Base-by-base conservation (phyloP, 1,140 invertebrate species). In the Drosophila ficusphila region DNA sequence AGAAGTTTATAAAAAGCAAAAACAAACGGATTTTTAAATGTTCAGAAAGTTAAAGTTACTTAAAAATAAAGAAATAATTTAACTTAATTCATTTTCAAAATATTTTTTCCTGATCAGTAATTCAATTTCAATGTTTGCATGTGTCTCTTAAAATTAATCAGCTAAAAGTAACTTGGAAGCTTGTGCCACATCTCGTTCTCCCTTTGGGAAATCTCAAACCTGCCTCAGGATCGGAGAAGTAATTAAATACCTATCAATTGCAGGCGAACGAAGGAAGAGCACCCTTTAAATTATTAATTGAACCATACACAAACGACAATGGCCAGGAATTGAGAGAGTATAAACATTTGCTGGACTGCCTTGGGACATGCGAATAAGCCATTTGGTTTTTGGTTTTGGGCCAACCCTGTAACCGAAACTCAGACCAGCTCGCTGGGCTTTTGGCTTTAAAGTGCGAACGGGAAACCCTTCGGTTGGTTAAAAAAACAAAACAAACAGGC, bases 291-390 rank as follows among this genome's bases (percentile, higher is more conserved):
- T 67, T 67, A 65, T 65, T 67, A 67, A 67, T 67, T 41, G 31
- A 65, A 46, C 25, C 29, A 65, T 29, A 33, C n/a, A 31, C 3
- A 65, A 67, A 41, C 27, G 62, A 67, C 62, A 65, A 25, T 42
- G 29, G 23, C 44, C 60, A 33, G 36, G 12, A 12, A 39, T 19
- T 6, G 46, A 2, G 27, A 68, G 65, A 19, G 76, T 76, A 76
- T 75, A 49, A 67, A 41, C 27, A 49, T 42, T 42, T 41, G 51
- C 36, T 41, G 8, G 33, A 88, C 53, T 62, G 57, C 41, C 72
- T 60, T 67, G 53, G 74, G 58, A 57, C 81, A 85, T 85, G 81
- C 81, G 52, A 85, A 81, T 39, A 52, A 58, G 72, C 73, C 75
- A 85, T 85, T 85, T 85, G 70, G 39, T 42, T 64, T 85, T 85